A percentile compares a stretch with the other conserved stretches of the same genome.
Conservation (phyloP, 2,797 vertebrate genomes). For the Vespertilio murinus region DNA sequence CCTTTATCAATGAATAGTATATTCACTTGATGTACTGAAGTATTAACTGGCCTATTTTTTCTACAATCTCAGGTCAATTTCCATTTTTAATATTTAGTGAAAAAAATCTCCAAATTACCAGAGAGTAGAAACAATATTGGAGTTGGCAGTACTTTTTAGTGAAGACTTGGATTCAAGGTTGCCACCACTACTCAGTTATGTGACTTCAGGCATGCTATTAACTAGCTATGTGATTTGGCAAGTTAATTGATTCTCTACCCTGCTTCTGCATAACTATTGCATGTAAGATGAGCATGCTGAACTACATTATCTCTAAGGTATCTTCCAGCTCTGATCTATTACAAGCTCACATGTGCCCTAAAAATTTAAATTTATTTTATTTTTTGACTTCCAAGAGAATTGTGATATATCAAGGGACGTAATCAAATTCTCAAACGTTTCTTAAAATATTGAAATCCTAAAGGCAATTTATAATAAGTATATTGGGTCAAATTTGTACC, state of each 20-base stretch:
- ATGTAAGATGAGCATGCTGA: neutral
- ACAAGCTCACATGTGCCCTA: neutral
- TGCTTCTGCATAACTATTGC: neutral
- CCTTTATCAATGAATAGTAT: neutral
- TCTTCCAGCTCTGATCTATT: constrained; percentile 10
- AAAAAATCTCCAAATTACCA: neutral
- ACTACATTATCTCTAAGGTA: constrained; percentile 21
- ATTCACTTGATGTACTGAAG: neutral
- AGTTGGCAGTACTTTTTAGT: neutral
- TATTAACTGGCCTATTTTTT: neutral
- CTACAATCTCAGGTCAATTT: neutral
- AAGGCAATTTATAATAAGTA: neutral
- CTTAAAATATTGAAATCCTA: constrained; percentile 26
- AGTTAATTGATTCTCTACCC: constrained; percentile 37
- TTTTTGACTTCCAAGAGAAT: constrained; percentile 31
- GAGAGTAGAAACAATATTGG: neutral
- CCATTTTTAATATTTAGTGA: constrained; percentile 12
- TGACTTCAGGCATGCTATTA: neutral
- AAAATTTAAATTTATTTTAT: constrained; percentile 22
- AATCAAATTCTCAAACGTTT: neutral
- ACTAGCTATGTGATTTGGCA: constrained; percentile 6
- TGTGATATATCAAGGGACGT: neutral
- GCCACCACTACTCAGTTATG: neutral
- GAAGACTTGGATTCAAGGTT: neutral
- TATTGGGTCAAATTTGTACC: neutral